phyloP scores from a whole-genome alignment of 2,888 invertebrate genomes.

The Steromphala cineraria region DNA sequence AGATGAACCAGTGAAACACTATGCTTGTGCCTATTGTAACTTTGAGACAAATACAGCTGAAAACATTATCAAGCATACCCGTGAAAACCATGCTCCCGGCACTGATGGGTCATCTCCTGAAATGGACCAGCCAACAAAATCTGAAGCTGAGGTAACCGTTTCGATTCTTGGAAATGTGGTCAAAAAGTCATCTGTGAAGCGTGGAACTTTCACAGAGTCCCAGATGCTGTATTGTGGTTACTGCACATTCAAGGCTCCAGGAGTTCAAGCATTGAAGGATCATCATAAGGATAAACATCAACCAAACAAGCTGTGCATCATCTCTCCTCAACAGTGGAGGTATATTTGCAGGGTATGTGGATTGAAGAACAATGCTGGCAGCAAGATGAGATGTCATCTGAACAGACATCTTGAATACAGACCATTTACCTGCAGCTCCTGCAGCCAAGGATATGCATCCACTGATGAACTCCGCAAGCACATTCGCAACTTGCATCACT shows the following conservation, averaged over 20 bases:
- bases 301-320: not conserved
- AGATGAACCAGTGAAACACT: constrained; percentile 5
- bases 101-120: not conserved
- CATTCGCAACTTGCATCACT: constrained; percentile 36
- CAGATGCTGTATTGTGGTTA: constrained; percentile 16
- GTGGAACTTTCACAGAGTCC: constrained; percentile 1
- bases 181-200: not conserved
- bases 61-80: constrained; percentile 21
- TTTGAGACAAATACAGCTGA: constrained; percentile 26
- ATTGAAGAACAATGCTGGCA: constrained; percentile 41
- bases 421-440: constrained; percentile 44
- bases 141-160: not conserved
- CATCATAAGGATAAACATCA: not conserved
- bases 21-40: constrained; percentile 27
- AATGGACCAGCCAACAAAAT: not conserved
- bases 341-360: constrained; percentile 41
- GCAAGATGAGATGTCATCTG: constrained; percentile 47
- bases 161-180: not conserved
- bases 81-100: not conserved
- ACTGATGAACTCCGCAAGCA: constrained; percentile 46
- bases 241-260: constrained; percentile 8
- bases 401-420: constrained; percentile 45
- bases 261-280: constrained; percentile 5
- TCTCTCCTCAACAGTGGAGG: constrained; percentile 24
- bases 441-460: constrained; percentile 41